phyloP scores from a whole-genome alignment of 2,888 invertebrate genomes.

The Cerastis leucographa region DNA sequence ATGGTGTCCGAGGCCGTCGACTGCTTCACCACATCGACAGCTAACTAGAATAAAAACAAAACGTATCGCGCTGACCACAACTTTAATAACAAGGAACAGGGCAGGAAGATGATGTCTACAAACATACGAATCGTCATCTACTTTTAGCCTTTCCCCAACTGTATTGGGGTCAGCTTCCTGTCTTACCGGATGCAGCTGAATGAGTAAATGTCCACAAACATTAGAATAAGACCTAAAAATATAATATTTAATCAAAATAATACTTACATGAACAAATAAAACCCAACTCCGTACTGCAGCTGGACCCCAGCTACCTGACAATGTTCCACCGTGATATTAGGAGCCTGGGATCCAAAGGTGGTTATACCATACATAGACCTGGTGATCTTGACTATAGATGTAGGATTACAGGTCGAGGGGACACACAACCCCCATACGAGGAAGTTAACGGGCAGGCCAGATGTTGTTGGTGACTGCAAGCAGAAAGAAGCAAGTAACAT shows the following conservation, averaged over 20 bases:
- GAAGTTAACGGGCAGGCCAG: conserved; percentile 14
- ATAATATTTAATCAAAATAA: neutral
- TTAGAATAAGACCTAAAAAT: neutral
- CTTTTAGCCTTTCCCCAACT: no score
- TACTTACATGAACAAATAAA: conserved; percentile 68
- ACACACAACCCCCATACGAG: conserved; percentile 44
- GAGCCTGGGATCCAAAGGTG: conserved; percentile 16
- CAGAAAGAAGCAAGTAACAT: neutral
- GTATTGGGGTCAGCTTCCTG: no score
- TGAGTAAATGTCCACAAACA: no score
- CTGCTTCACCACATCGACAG: no score
- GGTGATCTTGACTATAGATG: conserved; percentile 36
- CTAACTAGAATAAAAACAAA: no score
- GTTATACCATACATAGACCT: conserved; percentile 22
- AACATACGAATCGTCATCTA: no score
- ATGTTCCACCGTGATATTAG: conserved; percentile 55
- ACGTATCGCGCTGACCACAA: no score
- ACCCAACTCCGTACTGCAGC: conserved; percentile 40
- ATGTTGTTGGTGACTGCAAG: conserved; percentile 39
- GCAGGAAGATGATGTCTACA: no score
- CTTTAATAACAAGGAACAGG: no score
- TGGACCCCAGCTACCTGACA: conserved; percentile 64
- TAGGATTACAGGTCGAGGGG: conserved; percentile 28
- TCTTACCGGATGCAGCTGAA: no score
- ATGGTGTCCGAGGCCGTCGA: no score